These are phyloP conservation scores for Stenodera caucasica DNA, from an alignment of 2,888 invertebrate genomes.

Conservation along the genomic window DNA sequence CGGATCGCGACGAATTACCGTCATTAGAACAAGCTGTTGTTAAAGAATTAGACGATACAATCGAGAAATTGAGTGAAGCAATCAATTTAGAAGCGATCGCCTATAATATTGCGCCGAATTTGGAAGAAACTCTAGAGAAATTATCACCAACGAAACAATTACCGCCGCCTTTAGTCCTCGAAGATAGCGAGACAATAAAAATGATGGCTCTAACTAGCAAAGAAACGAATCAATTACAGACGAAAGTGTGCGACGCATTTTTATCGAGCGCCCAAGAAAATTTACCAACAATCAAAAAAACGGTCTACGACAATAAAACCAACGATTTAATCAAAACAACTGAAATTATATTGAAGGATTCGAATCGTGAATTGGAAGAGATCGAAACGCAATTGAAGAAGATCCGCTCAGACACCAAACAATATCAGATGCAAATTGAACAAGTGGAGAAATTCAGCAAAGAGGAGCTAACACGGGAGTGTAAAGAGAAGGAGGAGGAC, in stretches of 20 bases:
- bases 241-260: conserved; percentile 62
- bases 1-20: conserved; percentile 19
- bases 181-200: conserved; percentile 37
- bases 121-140: conserved; percentile 48
- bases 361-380: conserved; percentile 49
- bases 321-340: conserved; percentile 28
- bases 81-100: conserved; percentile 43
- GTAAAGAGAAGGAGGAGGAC: conserved; percentile 55
- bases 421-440: conserved; percentile 39
- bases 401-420: conserved; percentile 46
- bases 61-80: conserved; percentile 49
- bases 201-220: conserved; percentile 23
- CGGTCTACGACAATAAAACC: conserved; percentile 42
- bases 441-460: conserved; percentile 52
- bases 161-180: conserved; percentile 28
- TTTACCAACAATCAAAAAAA: conserved; percentile 43
- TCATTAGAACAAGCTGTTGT: conserved; percentile 42
- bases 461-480: conserved; percentile 51
- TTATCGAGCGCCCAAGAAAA: conserved; percentile 64
- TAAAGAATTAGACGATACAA: conserved; percentile 49
- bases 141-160: conserved; percentile 30
- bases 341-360: conserved; percentile 43
- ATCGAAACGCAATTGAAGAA: conserved; percentile 45
- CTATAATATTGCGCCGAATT: conserved; percentile 50
- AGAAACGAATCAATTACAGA: conserved; percentile 39